Evolutionary conservation across 2,888 invertebrate species (phyloP).

Genomic region (Bimastos eiseni): DNA sequence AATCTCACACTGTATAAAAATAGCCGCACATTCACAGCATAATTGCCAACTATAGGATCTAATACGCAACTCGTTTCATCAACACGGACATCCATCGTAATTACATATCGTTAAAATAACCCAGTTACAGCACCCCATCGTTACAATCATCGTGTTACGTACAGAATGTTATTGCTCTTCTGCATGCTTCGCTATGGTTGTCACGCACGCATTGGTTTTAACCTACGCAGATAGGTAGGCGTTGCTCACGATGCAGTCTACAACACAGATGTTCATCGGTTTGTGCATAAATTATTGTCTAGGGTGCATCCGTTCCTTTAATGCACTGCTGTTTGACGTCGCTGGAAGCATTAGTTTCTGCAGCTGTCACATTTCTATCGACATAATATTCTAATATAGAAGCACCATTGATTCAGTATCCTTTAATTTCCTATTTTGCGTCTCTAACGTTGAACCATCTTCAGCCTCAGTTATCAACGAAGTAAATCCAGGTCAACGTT

Average conservation of each 20-base stretch:
- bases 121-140: background rate
- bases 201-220: background rate
- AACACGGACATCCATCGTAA: background rate
- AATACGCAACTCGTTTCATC: no score
- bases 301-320: background rate
- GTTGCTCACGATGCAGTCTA: background rate
- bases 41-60: background rate
- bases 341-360: background rate
- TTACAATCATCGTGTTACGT: background rate
- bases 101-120: background rate
- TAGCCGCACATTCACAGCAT: background rate
- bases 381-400: background rate
- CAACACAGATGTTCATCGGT: background rate
- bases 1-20: background rate
- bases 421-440: background rate
- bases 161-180: background rate
- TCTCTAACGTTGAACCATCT: background rate
- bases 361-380: background rate
- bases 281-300: background rate
- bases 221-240: background rate
- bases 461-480: background rate
- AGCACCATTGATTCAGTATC: background rate
- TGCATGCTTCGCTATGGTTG: background rate
- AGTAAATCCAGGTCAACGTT: no score
- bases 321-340: background rate